A percentile compares a stretch with the other conserved stretches of the same genome.
phyloP scores from a whole-genome alignment of 2,797 vertebrate species.

The Poecilia wingei region DNA sequence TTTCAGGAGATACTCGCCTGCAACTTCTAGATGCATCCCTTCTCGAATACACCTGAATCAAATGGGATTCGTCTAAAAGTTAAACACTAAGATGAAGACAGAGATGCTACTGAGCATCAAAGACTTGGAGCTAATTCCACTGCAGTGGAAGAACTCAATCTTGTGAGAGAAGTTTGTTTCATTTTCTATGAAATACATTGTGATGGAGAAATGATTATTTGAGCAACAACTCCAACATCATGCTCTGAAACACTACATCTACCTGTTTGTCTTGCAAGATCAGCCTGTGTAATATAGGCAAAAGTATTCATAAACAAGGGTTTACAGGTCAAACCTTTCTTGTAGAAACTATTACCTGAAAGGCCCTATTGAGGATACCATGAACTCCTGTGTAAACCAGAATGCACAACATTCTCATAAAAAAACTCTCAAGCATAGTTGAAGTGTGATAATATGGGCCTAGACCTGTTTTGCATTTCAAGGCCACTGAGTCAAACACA shows the following conservation, averaged over 20 bases:
- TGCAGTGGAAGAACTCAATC: neutral
- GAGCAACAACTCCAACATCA: neutral
- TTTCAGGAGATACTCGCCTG: neutral
- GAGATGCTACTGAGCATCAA: neutral
- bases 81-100: neutral
- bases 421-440: neutral
- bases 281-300: neutral
- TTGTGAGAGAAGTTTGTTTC: neutral
- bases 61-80: neutral
- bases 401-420: neutral
- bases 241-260: neutral
- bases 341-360: neutral
- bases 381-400: neutral
- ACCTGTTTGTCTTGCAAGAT: neutral
- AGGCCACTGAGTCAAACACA: neutral
- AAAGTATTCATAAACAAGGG: neutral
- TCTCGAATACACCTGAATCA: neutral
- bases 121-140: neutral
- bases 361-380: neutral
- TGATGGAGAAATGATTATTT: neutral
- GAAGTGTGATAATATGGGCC: neutral
- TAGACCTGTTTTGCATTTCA: neutral
- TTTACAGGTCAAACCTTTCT: neutral
- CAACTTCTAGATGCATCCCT: neutral
- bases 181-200: neutral